Percentiles rank a stretch among this genome's conserved stretches.
Conservation (phyloP, 1,140 invertebrate genomes). For the Eurytemora carolleeae region DNA sequence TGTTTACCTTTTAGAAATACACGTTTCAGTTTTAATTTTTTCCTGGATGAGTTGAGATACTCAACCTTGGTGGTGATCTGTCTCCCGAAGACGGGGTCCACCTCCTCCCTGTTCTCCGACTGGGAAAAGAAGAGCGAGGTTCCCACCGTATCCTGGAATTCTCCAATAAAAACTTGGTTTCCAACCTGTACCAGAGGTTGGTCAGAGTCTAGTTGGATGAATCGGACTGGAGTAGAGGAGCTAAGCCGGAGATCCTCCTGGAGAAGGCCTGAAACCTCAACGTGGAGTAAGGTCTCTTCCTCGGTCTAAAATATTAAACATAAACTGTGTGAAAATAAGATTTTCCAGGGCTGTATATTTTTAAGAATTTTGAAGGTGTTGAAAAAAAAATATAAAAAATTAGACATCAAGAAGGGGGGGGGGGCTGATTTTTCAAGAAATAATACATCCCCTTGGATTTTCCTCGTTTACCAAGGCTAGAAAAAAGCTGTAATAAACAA, state of each 20-base stretch:
- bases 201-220: neutral
- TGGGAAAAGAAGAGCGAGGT: neutral
- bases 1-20: neutral
- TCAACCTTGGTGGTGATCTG: neutral
- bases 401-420: too few relatives aligned
- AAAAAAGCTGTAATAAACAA: too few relatives aligned
- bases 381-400: too few relatives aligned
- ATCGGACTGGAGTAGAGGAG: neutral
- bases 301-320: too few relatives aligned
- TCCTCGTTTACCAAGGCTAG: too few relatives aligned
- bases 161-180: neutral
- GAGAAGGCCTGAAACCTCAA: neutral
- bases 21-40: neutral
- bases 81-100: neutral
- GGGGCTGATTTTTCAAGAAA: too few relatives aligned
- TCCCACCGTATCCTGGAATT: neutral
- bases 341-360: too few relatives aligned
- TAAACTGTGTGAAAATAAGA: too few relatives aligned
- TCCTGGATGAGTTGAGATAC: neutral
- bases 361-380: too few relatives aligned
- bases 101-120: neutral
- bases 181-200: neutral
- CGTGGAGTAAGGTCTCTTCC: neutral
- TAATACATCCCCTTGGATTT: too few relatives aligned
- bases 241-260: neutral